A percentile compares a stretch with the other conserved stretches of the same genome.
Evolutionary conservation across 1,140 invertebrate genomes (phyloP).

Genomic region (Carposina sasakii): DNA sequence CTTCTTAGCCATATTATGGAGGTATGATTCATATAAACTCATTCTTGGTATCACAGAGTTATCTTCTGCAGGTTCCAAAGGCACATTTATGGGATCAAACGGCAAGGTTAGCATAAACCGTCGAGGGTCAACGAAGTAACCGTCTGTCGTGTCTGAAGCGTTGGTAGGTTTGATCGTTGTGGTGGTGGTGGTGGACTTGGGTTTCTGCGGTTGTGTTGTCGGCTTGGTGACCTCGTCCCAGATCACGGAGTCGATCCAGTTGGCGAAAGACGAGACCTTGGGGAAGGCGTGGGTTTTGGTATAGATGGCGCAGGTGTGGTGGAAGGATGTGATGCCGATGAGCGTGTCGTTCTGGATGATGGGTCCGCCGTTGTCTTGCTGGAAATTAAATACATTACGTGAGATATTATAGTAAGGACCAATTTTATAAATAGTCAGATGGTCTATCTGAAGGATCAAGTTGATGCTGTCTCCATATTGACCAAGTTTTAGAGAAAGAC

Average conservation of each 20-base stretch:
- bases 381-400: constrained; percentile 25
- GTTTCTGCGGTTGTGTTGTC: constrained; percentile 25
- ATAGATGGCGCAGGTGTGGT: constrained; percentile 51
- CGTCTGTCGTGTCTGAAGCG: constrained; percentile 23
- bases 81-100: constrained; percentile 52
- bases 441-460: too few relatives aligned
- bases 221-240: constrained; percentile 56
- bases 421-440: too few relatives aligned
- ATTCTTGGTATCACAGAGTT: constrained; percentile 57
- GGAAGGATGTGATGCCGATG: constrained; percentile 46
- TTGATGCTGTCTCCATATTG: too few relatives aligned
- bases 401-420: too few relatives aligned
- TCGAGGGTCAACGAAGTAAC: constrained; percentile 32
- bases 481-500: too few relatives aligned
- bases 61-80: constrained; percentile 53
- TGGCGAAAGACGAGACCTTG: constrained; percentile 46
- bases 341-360: constrained; percentile 60
- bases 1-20: constrained; percentile 40
- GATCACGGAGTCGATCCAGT: constrained; percentile 54
- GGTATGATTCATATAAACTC: constrained; percentile 58
- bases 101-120: constrained; percentile 51
- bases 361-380: constrained; percentile 62
- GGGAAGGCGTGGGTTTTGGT: constrained; percentile 59
- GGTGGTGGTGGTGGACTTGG: constrained; percentile 17
- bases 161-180: background rate